A percentile compares a stretch with the other conserved stretches of the same genome.
phyloP scores from a whole-genome alignment of 2,113 vertebrate genomes.

The Bubo blakistoni region DNA sequence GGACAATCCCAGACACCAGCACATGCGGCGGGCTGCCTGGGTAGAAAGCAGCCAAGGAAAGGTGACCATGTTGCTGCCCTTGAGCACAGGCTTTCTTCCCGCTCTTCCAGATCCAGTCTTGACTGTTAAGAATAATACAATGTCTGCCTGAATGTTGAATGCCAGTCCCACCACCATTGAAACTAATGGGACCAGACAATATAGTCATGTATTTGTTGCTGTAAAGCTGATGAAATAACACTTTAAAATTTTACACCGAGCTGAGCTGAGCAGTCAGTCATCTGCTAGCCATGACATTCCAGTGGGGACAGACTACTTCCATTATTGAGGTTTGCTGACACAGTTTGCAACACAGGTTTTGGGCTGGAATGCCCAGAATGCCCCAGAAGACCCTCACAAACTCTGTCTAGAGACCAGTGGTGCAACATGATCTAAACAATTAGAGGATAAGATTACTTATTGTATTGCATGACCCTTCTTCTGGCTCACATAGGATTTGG shows the following conservation, averaged over 20 bases:
- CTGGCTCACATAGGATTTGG: background rate
- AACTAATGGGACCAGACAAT: background rate
- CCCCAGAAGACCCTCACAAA: background rate
- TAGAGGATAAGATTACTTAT: background rate
- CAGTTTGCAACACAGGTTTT: background rate
- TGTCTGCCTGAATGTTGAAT: background rate
- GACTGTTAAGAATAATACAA: background rate
- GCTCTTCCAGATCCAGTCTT: background rate
- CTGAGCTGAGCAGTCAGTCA: background rate
- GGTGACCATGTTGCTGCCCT: background rate
- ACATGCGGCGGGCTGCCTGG: rapidly evolving
- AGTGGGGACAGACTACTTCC: background rate
- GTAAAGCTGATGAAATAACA: background rate
- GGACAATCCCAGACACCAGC: background rate
- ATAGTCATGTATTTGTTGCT: background rate
- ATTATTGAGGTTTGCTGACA: background rate
- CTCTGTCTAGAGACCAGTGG: background rate
- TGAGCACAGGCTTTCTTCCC: background rate
- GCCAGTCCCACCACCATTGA: background rate
- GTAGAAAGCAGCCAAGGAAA: background rate
- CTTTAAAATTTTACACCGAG: background rate
- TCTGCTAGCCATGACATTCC: background rate
- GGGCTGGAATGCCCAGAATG: background rate
- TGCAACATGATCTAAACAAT: background rate
- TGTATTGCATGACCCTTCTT: background rate